Percentiles rank a stretch among this genome's conserved stretches.
Conservation (phyloP, 2,113 vertebrate species). For the Hiodon alosoides region DNA sequence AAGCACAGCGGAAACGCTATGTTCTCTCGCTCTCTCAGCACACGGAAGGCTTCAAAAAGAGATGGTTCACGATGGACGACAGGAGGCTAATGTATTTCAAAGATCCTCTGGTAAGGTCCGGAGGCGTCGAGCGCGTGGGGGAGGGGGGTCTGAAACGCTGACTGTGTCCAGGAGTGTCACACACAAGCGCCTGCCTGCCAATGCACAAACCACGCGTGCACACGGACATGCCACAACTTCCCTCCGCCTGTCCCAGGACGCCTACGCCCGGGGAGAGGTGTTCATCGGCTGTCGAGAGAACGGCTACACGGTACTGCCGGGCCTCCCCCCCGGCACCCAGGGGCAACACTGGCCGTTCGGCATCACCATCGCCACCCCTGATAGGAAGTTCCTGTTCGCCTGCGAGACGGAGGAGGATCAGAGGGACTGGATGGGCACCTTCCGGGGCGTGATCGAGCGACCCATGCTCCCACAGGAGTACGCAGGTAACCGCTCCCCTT, state of each 20-base stretch:
- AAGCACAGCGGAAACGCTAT: no score
- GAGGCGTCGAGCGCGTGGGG: background rate
- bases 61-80: constrained; percentile 87
- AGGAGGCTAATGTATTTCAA: constrained; percentile 82
- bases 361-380: constrained; percentile 91
- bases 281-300: constrained; percentile 96
- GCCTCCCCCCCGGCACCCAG: constrained; percentile 78
- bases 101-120: constrained; percentile 74
- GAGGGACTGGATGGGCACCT: constrained; percentile 82
- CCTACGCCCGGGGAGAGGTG: constrained; percentile 89
- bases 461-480: constrained; percentile 98
- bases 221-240: no score
- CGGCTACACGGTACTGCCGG: constrained; percentile 82
- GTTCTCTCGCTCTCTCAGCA: constrained; percentile 56
- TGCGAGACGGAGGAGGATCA: constrained; percentile 85
- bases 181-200: no score
- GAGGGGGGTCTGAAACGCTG: no score
- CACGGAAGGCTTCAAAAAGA: constrained; percentile 77
- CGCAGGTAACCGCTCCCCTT: constrained; percentile 65
- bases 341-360: constrained; percentile 88
- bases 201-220: no score
- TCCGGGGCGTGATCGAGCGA: constrained; percentile 85
- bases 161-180: no score
- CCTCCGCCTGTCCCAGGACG: constrained; percentile 66
- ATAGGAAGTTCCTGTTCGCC: constrained; percentile 89